A percentile compares a stretch with the other conserved stretches of the same genome.
These are phyloP conservation scores for Myotis daubentonii DNA, from an alignment of 2,797 vertebrate species.

Conservation along the genomic window DNA sequence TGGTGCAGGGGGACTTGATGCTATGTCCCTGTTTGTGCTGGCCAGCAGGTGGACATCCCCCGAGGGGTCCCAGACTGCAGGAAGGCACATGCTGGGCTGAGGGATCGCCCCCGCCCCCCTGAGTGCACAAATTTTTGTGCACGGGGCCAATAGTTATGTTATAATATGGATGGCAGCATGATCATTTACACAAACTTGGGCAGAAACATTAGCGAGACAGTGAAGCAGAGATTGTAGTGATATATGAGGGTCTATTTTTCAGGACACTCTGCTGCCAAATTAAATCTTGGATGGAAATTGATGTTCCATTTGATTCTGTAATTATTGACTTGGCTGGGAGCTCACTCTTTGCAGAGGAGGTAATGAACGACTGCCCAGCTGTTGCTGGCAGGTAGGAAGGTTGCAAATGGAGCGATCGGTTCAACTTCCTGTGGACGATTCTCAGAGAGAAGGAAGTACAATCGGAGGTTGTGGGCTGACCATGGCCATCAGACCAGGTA, in stretches of 20 bases:
- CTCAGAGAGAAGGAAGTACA: conserved; percentile 11
- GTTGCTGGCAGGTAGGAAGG: conserved; percentile 67
- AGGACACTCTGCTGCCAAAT: conserved; percentile 28
- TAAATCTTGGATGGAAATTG: conserved; percentile 66
- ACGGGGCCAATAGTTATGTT: not conserved
- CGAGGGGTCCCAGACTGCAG: too few species aligned
- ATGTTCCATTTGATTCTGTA: conserved; percentile 43
- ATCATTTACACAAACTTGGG: not conserved
- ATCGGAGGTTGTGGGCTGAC: not conserved
- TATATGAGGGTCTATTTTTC: not conserved
- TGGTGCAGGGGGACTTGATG: too few species aligned
- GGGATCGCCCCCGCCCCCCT: too few species aligned
- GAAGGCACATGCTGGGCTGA: too few species aligned
- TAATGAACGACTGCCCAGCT: conserved; percentile 73
- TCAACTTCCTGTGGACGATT: conserved; percentile 52
- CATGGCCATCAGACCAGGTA: not conserved
- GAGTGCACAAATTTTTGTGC: too few species aligned
- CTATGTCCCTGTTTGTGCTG: too few species aligned
- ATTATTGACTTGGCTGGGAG: conserved; percentile 76
- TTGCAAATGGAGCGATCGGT: conserved; percentile 63
- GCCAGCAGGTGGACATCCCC: too few species aligned
- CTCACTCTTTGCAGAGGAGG: conserved; percentile 51
- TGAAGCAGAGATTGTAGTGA: not conserved
- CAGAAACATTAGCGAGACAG: not conserved
- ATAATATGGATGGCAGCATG: not conserved